Conservation (phyloP, 2,888 invertebrate species). For the Conistra vaccinii region DNA sequence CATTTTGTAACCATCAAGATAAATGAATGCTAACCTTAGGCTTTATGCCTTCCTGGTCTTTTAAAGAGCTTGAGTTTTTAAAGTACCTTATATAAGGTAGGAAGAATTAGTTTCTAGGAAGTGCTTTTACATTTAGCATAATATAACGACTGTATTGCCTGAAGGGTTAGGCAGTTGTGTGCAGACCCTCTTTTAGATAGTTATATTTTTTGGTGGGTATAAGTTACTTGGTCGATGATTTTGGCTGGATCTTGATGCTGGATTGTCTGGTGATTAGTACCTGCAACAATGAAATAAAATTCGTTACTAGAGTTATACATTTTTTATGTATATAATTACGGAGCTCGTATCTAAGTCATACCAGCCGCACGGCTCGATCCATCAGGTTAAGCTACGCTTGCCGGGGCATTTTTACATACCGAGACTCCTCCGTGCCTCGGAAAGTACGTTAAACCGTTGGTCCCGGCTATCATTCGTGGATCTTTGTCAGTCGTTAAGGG, state of each 20-base stretch:
- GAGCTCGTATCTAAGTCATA: too few species aligned
- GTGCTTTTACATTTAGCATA: not conserved
- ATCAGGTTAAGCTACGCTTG: too few species aligned
- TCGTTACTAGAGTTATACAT: not conserved
- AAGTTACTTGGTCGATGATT: not conserved
- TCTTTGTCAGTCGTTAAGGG: too few species aligned
- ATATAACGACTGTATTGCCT: not conserved
- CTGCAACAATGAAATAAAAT: slow-evolving; percentile 33
- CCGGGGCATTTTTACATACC: too few species aligned
- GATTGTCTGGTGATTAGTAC: not conserved
- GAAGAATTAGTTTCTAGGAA: not conserved
- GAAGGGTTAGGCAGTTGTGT: not conserved
- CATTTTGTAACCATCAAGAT: slow-evolving; percentile 58
- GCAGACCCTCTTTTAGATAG: not conserved
- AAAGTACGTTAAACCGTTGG: too few species aligned
- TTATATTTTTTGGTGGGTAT: not conserved
- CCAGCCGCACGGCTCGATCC: too few species aligned
- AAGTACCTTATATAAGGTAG: not conserved
- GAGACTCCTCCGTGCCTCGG: too few species aligned
- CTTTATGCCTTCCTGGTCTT: slow-evolving; percentile 40
- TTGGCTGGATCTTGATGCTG: not conserved
- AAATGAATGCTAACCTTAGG: slow-evolving; percentile 60
- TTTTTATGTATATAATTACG: not conserved
- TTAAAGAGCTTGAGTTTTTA: slow-evolving; percentile 12
- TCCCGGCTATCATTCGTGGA: too few species aligned